phyloP scores from a whole-genome alignment of 2,797 vertebrate genomes.

The Gambusia yucatana region DNA sequence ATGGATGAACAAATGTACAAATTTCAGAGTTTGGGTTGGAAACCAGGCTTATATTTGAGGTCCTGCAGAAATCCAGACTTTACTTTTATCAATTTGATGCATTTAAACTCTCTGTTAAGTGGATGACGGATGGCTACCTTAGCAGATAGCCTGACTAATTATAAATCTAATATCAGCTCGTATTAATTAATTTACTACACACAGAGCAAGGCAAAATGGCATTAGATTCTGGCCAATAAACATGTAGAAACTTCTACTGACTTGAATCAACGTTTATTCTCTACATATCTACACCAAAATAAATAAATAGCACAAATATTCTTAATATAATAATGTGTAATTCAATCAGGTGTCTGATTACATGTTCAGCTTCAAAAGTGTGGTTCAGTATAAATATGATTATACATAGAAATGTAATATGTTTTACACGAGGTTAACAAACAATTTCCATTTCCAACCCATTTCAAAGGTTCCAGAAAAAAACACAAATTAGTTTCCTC shows the following conservation, averaged over 20 bases:
- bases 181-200: not conserved
- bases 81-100: not conserved
- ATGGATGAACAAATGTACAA: not conserved
- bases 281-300: not conserved
- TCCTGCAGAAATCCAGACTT: not conserved
- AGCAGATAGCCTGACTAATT: not conserved
- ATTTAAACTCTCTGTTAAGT: not conserved
- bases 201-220: not conserved
- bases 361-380: not conserved
- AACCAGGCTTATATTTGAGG: not conserved
- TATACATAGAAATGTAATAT: not conserved
- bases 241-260: not conserved
- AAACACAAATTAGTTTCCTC: slow-evolving; percentile 16
- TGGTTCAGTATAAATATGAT: not conserved
- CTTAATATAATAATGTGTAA: not conserved
- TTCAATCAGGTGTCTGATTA: not conserved
- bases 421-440: not conserved
- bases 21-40: not conserved
- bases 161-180: not conserved
- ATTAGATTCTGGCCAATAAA: not conserved
- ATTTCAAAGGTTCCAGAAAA: slow-evolving; percentile 24
- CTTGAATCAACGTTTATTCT: not conserved
- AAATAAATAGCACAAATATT: not conserved
- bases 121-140: not conserved
- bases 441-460: not conserved